Conservation (phyloP, 2,888 invertebrate genomes). For the Himalopsyche japonica region DNA sequence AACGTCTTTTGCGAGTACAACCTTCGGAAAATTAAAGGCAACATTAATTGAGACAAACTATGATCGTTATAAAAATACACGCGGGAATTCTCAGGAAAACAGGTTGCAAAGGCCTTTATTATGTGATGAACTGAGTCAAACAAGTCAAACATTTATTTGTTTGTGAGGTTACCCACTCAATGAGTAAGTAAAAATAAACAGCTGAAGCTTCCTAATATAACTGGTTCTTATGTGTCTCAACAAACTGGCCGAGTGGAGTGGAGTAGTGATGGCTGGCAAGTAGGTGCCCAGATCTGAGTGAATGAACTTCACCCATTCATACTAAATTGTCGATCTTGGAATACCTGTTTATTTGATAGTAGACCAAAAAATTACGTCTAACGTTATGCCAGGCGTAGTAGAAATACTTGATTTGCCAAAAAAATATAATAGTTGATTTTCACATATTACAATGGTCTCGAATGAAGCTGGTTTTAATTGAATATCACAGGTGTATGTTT, state of each 20-base stretch:
- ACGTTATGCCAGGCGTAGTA: not conserved
- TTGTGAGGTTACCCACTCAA: not conserved
- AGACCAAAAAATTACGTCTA: not conserved
- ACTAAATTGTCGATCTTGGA: not conserved
- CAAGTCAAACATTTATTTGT: not conserved
- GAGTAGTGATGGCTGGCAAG: not conserved
- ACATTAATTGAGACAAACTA: too few species aligned
- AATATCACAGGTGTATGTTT: too few species aligned
- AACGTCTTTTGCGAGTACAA: too few species aligned
- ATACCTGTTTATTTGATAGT: not conserved
- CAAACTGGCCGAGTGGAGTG: not conserved
- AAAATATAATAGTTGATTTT: not conserved
- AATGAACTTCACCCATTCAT: not conserved
- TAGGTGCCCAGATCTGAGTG: not conserved
- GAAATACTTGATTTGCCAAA: not conserved
- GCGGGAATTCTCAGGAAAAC: not conserved
- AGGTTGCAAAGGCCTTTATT: not conserved
- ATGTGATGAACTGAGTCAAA: not conserved
- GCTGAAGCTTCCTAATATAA: not conserved
- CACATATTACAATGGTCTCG: not conserved
- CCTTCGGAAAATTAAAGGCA: too few species aligned
- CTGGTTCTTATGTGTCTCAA: not conserved
- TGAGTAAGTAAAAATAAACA: not conserved
- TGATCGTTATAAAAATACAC: not conserved
- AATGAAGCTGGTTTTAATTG: not conserved